A percentile compares a stretch with the other conserved stretches of the same genome.
Conservation (phyloP, 2,888 invertebrate species). For the Euzetes globulus region DNA sequence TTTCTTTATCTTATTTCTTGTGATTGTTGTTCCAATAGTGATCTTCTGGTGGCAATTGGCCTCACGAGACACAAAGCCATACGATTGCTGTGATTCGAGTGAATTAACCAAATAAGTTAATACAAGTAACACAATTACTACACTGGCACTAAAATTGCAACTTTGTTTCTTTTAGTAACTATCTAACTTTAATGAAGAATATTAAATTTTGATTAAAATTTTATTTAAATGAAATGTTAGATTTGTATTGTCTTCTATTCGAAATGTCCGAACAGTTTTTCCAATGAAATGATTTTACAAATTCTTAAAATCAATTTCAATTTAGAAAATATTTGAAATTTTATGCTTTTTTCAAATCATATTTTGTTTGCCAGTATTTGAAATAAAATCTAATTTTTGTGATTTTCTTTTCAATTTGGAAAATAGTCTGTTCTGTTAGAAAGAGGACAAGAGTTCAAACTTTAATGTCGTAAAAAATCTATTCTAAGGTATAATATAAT, state of each 20-base stretch:
- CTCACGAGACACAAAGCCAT: not conserved
- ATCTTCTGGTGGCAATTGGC: constrained; percentile 3
- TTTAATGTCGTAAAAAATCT: not conserved
- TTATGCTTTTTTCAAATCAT: too few relatives aligned
- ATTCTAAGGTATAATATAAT: not conserved
- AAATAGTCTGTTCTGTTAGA: too few relatives aligned
- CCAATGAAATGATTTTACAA: too few relatives aligned
- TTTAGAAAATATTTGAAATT: too few relatives aligned
- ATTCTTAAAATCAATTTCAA: too few relatives aligned
- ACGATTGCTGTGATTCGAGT: not conserved
- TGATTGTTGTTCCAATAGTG: too few relatives aligned
- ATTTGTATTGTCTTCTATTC: too few relatives aligned
- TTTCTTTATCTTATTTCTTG: not conserved
- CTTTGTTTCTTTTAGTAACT: not conserved
- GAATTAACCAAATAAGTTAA: constrained; percentile 17
- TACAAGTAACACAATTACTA: not conserved
- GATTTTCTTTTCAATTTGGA: not conserved
- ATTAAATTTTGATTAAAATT: not conserved
- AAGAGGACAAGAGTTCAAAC: not conserved
- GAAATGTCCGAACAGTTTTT: too few relatives aligned
- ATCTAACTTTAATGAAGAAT: too few relatives aligned
- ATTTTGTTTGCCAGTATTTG: too few relatives aligned
- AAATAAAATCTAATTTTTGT: too few relatives aligned
- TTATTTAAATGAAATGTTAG: not conserved
- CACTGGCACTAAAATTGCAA: not conserved